Base-by-base conservation (phyloP, 2,888 invertebrate genomes). In the Zaprionus bogoriensis region DNA sequence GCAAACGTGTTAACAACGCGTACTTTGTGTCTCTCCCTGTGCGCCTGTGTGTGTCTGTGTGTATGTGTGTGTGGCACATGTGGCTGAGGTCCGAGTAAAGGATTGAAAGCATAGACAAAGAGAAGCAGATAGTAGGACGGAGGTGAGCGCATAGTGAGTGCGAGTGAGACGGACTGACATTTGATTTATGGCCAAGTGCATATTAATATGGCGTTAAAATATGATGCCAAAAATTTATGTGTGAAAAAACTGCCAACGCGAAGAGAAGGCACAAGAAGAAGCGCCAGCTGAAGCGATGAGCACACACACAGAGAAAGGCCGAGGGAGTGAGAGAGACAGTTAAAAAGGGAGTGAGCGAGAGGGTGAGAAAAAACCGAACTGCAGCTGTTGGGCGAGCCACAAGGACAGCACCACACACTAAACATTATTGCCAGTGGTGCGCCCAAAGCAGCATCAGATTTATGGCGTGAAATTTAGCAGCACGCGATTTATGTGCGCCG, bases 141-240 rank as follows among this genome's bases (percentile, higher is more conserved):
- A 14, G n/a, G n/a, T n/a, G 22, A 2, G 27, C 10, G 44, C 3
- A 9, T 5, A 30, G 19, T 28, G 41, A 10, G 36, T 19, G 51
- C 17, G 61, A 25, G 46, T 41, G 41, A 30, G 41, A 14, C 23
- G 32, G 17, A 28, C 14, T 45, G 39, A 57, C 51, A 45, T 71
- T 73, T 84, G 80, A 80, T 80, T 84, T 80, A 81, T 79, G 66
- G 63, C 32, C 64, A 75, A 78, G 82, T 82, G 81, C 86, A 82
- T 82, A 82, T 85, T 81, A 81, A 85, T 81, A 85, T 81, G 85
- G 85, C 81, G 82, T 81, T 82, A 82, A 82, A 85, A 82, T 82
- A 82, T 82, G 82, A 82, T 82, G 80, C 83, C 75, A 67, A 62
- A 85, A 82, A 85, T 82, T 77, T 82, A 73, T 82, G 83, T 82